These are phyloP conservation scores for Tribolium freemani DNA, from an alignment of 2,888 invertebrate species.

Conservation along the genomic window DNA sequence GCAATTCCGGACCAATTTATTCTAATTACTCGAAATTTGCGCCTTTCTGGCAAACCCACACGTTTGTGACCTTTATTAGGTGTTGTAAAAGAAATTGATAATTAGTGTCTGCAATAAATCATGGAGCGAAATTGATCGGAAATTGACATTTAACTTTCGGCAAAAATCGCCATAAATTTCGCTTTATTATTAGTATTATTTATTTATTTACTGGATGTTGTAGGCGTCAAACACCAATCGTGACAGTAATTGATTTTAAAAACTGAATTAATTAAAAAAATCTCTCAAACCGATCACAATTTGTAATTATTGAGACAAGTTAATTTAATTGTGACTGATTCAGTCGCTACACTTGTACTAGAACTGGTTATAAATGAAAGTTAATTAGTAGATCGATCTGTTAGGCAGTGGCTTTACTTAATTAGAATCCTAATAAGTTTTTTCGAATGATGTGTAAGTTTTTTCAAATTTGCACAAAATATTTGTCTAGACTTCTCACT, in stretches of 20 bases:
- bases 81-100: constrained; percentile 9
- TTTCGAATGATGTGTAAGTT: no score
- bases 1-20: not conserved
- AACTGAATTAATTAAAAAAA: not conserved
- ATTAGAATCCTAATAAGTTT: not conserved
- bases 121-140: constrained; percentile 1
- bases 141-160: constrained; percentile 6
- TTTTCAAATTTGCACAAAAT: not conserved
- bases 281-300: not conserved
- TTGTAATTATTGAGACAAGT: not conserved
- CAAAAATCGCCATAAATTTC: not conserved
- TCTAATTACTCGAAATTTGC: not conserved
- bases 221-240: not conserved
- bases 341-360: not conserved
- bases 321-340: not conserved
- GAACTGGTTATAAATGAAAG: not conserved
- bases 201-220: no score
- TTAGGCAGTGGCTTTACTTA: not conserved
- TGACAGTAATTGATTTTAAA: constrained; percentile 8
- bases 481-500: not conserved
- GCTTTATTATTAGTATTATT: not conserved
- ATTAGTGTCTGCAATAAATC: constrained; percentile 9
- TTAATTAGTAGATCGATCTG: not conserved
- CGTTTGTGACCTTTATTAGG: constrained; percentile 1
- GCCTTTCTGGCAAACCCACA: constrained; percentile 2